Conservation (phyloP, 2,797 vertebrate genomes). For the Tolypeutes matacus region DNA sequence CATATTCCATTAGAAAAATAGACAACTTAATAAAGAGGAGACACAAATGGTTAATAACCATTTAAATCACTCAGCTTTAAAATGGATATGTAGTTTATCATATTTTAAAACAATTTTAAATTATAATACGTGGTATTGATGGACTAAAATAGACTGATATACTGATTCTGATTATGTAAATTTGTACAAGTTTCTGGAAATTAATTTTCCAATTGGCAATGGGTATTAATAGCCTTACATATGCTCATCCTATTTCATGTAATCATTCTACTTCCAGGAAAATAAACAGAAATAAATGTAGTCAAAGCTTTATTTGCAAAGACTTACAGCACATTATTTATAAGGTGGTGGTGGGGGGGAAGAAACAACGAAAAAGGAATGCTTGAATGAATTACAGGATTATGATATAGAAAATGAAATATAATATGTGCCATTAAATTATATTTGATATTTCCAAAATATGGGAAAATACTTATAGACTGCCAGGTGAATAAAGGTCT, state of each 20-base stretch:
- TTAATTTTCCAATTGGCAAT: background rate
- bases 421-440: background rate
- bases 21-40: background rate
- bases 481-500: background rate
- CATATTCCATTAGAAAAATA: background rate
- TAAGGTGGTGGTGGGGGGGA: background rate
- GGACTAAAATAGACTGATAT: background rate
- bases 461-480: background rate
- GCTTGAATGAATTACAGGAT: background rate
- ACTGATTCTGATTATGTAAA: background rate
- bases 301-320: background rate
- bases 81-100: background rate
- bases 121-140: background rate
- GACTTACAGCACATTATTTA: background rate
- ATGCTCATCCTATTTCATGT: background rate
- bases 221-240: background rate
- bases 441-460: background rate
- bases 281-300: background rate
- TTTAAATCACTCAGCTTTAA: background rate
- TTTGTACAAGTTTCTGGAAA: background rate
- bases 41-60: background rate
- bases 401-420: background rate
- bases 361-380: background rate
- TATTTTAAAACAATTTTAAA: slow-evolving; percentile 25
- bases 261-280: background rate